phyloP scores from a whole-genome alignment of 2,797 vertebrate species.

The Agapornis canus region DNA sequence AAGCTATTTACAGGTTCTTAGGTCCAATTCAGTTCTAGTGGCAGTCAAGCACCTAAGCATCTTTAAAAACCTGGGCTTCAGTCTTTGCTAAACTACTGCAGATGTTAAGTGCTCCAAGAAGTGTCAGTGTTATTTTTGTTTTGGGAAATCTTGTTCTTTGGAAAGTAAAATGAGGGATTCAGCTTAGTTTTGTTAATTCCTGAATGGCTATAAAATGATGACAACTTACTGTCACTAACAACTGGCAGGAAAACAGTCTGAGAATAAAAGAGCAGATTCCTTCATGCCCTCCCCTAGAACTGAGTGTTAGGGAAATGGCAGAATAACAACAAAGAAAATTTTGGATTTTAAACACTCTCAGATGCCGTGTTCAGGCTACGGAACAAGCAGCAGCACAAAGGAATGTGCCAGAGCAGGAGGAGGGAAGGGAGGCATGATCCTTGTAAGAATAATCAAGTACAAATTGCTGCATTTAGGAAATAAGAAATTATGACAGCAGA shows the following conservation, averaged over 20 bases:
- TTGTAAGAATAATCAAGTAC: slow-evolving; percentile 45
- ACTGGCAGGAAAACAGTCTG: neutral
- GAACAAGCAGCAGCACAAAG: slow-evolving; percentile 19
- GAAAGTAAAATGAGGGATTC: neutral
- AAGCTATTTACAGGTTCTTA: slow-evolving; percentile 18
- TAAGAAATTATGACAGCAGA: slow-evolving; percentile 61
- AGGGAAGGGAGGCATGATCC: neutral
- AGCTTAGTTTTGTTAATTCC: slow-evolving; percentile 3
- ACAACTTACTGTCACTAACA: slow-evolving; percentile 31
- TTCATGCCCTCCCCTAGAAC: neutral
- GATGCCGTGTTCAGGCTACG: neutral
- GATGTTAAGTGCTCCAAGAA: slow-evolving; percentile 4
- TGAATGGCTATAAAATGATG: slow-evolving; percentile 37
- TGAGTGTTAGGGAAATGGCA: neutral
- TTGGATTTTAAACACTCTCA: neutral
- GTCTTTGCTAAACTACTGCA: neutral
- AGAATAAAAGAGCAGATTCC: slow-evolving; percentile 7
- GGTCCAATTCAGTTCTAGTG: neutral
- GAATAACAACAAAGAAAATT: slow-evolving; percentile 19
- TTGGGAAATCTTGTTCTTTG: neutral
- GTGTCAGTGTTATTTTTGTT: neutral
- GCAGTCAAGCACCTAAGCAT: neutral
- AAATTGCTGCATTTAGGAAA: slow-evolving; percentile 60
- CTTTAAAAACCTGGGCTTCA: neutral
- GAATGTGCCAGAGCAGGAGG: slow-evolving; percentile 13